A percentile compares a stretch with the other conserved stretches of the same genome.
phyloP scores from a whole-genome alignment of 2,113 vertebrate genomes.

The Platycercus adscitus region DNA sequence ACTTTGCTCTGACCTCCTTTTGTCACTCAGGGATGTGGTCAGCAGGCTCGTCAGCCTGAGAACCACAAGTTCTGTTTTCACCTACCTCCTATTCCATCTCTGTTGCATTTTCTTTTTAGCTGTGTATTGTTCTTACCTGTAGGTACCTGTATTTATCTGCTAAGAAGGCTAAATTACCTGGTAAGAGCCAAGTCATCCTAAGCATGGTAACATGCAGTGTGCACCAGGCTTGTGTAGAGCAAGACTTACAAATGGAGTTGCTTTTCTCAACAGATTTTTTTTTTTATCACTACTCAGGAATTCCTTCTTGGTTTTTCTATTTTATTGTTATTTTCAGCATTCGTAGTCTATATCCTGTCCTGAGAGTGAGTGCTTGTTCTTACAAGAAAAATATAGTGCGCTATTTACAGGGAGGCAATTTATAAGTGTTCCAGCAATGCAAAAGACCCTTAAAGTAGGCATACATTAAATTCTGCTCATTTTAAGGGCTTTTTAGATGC shows the following conservation, averaged over 20 bases:
- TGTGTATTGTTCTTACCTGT: not conserved
- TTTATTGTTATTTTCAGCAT: not conserved
- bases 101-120: not conserved
- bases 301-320: not conserved
- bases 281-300: not conserved
- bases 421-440: not conserved
- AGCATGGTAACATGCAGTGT: not conserved
- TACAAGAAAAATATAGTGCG: not conserved
- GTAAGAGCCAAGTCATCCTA: not conserved
- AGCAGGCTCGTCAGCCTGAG: not conserved
- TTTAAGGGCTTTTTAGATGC: not conserved
- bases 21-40: not conserved
- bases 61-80: not conserved
- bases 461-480: not conserved
- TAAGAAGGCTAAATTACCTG: not conserved
- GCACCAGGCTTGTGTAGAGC: not conserved
- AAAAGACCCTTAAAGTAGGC: not conserved
- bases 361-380: not conserved
- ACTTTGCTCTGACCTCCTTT: not conserved
- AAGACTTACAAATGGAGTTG: not conserved
- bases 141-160: not conserved
- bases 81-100: not conserved
- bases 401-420: not conserved
- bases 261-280: not conserved
- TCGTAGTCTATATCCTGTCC: not conserved